Base-by-base conservation (phyloP, 2,888 invertebrate species). In the Eilema depressum region DNA sequence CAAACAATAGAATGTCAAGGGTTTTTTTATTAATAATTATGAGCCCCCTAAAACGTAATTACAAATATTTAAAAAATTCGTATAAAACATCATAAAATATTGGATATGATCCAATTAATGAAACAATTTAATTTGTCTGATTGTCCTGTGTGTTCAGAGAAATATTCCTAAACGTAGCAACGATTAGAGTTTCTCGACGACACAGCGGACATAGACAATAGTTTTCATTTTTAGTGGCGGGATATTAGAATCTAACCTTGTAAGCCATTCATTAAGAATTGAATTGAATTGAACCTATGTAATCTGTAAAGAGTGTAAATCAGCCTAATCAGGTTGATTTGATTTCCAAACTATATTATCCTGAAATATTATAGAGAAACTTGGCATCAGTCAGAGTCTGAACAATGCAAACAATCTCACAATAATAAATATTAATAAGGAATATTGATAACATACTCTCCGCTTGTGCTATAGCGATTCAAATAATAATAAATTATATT, bases 1-100 rank as follows among this genome's bases (percentile, higher is more conserved):
- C 10, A 5, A 69, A 75, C 75, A 59, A 10, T 67, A 47, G 33
- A 75, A 79, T 81, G 66, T 73, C 73, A 71, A 71, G 59, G 23
- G 63, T 23, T 56, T 20, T 47, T 41, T 68, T 20, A 30, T 65
- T 37, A 63, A 63, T 63, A 20, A 26, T 26, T 11, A 10, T 41
- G 41, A 10, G 26, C 17, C 37, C 10, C 37, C 25, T 14, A 23
- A 23, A 7, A 10, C 10, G 8, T 0, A 41, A 25, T 26, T 41
- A 41, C 41, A 63, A 63, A 26, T 26, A 41, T 17, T 63, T 63
- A 10, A 41, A 1, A 20, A 3, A 37, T 17, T 25, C n/a, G 4
- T 61, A n/a, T 33, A 25, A 25, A 41, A 17, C 10, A 25, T 63
- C 23, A 17, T 25, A 37, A 25, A 53, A n/a, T 53, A n/a, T 53